Base-by-base conservation (phyloP, 1,140 invertebrate species). In the Oedothorax gibbosus region DNA sequence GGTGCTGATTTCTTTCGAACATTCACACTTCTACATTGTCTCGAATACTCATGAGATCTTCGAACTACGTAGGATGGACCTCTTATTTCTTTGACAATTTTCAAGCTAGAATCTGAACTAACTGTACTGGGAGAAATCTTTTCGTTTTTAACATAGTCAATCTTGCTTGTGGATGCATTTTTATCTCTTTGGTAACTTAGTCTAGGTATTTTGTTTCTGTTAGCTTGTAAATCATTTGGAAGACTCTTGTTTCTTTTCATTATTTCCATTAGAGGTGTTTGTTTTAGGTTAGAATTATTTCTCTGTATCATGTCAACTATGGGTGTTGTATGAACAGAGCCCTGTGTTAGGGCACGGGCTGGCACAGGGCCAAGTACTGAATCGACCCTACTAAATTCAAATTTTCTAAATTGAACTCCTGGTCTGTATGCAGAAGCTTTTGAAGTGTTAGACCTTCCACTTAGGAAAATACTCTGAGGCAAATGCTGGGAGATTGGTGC, bases 1-100 rank as follows among this genome's bases (percentile, higher is more conserved):
- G 72, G 73, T 49, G 73, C 50, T n/a, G 49, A 9, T 65, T 77
- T 77, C n/a, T 62, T 77, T 77, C 51, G 50, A 64, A 77, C 18
- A 51, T 77, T 65, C 15, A 77, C 18, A 2, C 11, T 15, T n/a
- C 20, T 56, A 7, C 12, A 51, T 35, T 35, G 35, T 35, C 35
- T 1, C 35, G 35, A 35, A 35, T 35, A 35, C 35, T 35, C 35
- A 35, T 35, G 35, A 1, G 35, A 35, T 35, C 35, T 1, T 35
- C 35, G 35, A 35, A 35, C 35, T 35, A 35, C 35, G 35, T 35
- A 35, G 5, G 35, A 35, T 5, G 35, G 35, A 35, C 35, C 35
- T 35, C 35, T 35, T 35, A 35, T 35, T 35, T 35, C 35, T 35
- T 35, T 35, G 35, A 35, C 35, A 35, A 35, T 35, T 35, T 35